Evolutionary conservation across 2,113 vertebrate species (phyloP).

Genomic region (Cyphomyrus plagiostoma): DNA sequence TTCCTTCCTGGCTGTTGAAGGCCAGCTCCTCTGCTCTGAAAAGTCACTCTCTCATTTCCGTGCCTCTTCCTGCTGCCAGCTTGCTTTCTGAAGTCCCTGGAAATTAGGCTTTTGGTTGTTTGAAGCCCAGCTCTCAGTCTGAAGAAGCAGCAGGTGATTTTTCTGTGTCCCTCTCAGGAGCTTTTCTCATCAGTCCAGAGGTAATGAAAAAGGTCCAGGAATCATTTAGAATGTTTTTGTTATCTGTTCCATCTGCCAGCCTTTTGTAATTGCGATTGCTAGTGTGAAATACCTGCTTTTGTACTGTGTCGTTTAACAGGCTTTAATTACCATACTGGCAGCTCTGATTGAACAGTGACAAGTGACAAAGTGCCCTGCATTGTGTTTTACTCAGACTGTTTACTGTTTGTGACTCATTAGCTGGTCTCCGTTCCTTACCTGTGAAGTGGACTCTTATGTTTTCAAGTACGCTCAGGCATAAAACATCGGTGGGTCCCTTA

Average conservation of each 20-base stretch:
- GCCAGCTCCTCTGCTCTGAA: neutral
- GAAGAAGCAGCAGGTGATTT: neutral
- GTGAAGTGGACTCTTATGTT: neutral
- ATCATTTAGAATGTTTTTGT: neutral
- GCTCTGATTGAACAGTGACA: neutral
- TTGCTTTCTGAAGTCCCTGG: neutral
- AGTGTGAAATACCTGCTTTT: neutral
- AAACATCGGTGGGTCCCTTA: neutral
- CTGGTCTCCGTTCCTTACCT: neutral
- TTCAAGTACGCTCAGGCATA: neutral
- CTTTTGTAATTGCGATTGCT: neutral
- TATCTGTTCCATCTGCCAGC: neutral
- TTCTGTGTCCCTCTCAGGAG: neutral
- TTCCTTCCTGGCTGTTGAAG: neutral
- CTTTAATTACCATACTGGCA: neutral
- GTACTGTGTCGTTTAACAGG: neutral
- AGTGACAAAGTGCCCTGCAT: neutral
- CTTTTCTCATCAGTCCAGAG: neutral
- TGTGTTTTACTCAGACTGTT: neutral
- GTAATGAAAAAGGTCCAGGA: neutral
- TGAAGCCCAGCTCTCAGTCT: neutral
- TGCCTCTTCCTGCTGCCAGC: neutral
- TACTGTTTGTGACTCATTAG: neutral
- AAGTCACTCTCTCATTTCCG: neutral
- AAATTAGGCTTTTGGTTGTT: neutral